Percentiles rank a stretch among this genome's conserved stretches.
phyloP scores from a whole-genome alignment of 1,140 invertebrate species.

The Macrocentrus cingulum region DNA sequence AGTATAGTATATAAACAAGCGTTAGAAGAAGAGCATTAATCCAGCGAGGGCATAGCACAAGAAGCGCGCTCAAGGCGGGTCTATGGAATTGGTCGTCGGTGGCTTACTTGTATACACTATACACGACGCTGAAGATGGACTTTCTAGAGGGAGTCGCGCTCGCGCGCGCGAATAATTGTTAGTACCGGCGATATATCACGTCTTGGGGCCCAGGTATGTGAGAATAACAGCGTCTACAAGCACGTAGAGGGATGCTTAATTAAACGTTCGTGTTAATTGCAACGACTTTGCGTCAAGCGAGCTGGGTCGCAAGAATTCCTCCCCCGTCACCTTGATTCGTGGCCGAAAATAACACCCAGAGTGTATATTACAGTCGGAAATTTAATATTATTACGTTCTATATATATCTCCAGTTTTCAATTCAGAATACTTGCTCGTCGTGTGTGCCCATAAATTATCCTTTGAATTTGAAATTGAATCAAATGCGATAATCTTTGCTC shows the following conservation, averaged over 20 bases:
- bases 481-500: constrained; percentile 44
- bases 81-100: constrained; percentile 22
- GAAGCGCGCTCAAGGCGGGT: constrained; percentile 4
- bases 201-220: constrained; percentile 41
- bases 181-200: constrained; percentile 48
- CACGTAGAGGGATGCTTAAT: constrained; percentile 48
- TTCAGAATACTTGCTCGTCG: not conserved
- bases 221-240: constrained; percentile 47
- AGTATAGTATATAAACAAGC: too few relatives aligned
- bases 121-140: constrained; percentile 41
- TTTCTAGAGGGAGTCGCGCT: constrained; percentile 22
- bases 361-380: not conserved
- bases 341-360: constrained; percentile 3
- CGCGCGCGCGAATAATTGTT: constrained; percentile 46
- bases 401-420: too few relatives aligned
- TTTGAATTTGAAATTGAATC: constrained; percentile 43
- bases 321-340: constrained; percentile 25
- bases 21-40: too few relatives aligned
- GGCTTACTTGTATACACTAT: constrained; percentile 39
- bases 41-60: not conserved
- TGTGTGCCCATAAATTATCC: constrained; percentile 39
- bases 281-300: constrained; percentile 46
- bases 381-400: too few relatives aligned
- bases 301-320: constrained; percentile 28
- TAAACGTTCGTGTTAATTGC: constrained; percentile 54